A percentile compares a stretch with the other conserved stretches of the same genome.
Conservation (phyloP, 2,888 invertebrate species). For the Orchesellides sinensis region DNA sequence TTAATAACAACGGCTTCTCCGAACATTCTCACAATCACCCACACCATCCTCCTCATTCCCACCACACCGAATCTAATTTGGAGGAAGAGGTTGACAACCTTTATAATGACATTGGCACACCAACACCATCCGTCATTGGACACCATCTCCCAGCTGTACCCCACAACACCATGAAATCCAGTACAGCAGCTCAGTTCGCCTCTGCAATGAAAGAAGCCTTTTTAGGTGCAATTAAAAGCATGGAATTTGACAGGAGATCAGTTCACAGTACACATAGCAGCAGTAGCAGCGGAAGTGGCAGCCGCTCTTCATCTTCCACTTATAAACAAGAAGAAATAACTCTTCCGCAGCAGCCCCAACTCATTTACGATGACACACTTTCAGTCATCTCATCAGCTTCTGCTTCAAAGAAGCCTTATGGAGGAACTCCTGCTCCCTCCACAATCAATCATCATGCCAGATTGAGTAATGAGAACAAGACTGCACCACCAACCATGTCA, state of each 20-base stretch:
- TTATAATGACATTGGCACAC: conserved; percentile 69
- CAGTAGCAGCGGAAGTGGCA: conserved; percentile 20
- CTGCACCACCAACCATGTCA: not conserved
- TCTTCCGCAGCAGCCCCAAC: not conserved
- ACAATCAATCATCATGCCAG: conserved; percentile 26
- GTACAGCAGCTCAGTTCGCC: conserved; percentile 47
- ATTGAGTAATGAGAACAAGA: conserved; percentile 5
- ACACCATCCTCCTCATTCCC: not conserved
- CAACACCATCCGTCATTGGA: not conserved
- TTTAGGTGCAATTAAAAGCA: conserved; percentile 51
- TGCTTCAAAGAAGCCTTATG: not conserved
- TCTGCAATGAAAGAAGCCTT: conserved; percentile 61
- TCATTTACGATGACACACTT: conserved; percentile 74
- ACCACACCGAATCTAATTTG: not conserved
- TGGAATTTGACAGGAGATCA: conserved; percentile 49
- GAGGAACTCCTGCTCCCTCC: not conserved
- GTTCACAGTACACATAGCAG: conserved; percentile 27
- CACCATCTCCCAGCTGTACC: not conserved
- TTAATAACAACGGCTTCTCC: conserved; percentile 1
- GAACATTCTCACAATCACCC: not conserved
- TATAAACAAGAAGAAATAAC: conserved; percentile 17
- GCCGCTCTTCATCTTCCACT: not conserved
- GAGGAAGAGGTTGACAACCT: conserved; percentile 68
- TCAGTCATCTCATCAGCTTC: conserved; percentile 63
- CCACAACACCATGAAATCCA: conserved; percentile 25